These are phyloP conservation scores for Nibea albiflora DNA, from an alignment of 2,113 vertebrate genomes.

Conservation along the genomic window DNA sequence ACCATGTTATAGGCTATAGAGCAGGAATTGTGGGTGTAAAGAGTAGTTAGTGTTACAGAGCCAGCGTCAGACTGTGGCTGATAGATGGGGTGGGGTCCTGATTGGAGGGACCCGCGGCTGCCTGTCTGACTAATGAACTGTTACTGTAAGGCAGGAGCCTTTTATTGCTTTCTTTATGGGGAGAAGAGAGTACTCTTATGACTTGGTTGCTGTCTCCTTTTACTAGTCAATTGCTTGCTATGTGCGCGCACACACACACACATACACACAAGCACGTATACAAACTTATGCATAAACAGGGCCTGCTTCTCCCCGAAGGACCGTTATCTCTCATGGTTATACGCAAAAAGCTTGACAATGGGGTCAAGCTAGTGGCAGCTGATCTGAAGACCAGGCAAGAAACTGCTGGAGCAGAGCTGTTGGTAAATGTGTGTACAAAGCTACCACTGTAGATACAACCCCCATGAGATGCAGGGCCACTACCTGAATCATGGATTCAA, in stretches of 20 bases:
- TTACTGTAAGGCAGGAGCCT: constrained; percentile 64
- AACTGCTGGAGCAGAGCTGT: background rate
- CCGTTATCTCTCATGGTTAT: background rate
- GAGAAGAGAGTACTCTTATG: constrained; percentile 24
- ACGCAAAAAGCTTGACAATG: background rate
- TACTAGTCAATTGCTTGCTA: constrained; percentile 18
- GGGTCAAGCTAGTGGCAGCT: background rate
- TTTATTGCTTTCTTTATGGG: constrained; percentile 61
- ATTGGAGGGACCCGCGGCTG: constrained; percentile 61
- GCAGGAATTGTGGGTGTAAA: constrained; percentile 30
- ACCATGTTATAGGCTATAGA: constrained; percentile 58
- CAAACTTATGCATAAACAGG: constrained; percentile 3
- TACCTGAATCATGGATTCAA: too few relatives aligned
- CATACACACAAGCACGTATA: background rate
- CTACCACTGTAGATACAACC: background rate
- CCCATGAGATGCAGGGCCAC: background rate
- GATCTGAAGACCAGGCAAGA: constrained; percentile 19
- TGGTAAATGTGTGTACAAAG: constrained; percentile 15
- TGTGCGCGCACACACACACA: background rate
- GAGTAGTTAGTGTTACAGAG: constrained; percentile 33
- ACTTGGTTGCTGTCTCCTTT: constrained; percentile 27
- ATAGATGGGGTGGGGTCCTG: constrained; percentile 61
- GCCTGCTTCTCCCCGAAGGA: background rate
- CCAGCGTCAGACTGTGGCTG: constrained; percentile 44
- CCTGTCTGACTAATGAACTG: constrained; percentile 72